These are phyloP conservation scores for Todus mexicanus DNA, from an alignment of 2,797 vertebrate genomes.

Conservation along the genomic window DNA sequence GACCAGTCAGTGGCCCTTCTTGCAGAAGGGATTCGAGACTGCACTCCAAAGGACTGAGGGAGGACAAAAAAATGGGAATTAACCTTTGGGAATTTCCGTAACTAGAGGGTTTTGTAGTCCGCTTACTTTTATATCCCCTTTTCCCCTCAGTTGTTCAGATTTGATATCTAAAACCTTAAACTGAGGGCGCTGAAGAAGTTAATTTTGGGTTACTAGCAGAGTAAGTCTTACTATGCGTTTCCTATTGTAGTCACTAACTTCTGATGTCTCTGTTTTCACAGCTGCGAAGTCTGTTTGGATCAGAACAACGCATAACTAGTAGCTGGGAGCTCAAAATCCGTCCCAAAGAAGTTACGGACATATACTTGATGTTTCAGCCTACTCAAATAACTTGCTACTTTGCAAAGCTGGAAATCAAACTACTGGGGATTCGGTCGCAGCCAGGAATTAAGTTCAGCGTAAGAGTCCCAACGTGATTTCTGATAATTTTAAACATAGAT, in stretches of 20 bases:
- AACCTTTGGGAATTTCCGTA: not conserved
- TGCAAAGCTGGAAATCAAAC: conserved; percentile 97
- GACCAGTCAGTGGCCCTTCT: not conserved
- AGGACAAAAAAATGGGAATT: not conserved
- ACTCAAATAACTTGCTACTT: conserved; percentile 90
- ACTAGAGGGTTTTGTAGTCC: not conserved
- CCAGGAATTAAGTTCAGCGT: conserved; percentile 95
- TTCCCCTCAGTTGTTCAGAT: not conserved
- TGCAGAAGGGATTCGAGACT: not conserved
- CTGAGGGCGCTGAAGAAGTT: not conserved
- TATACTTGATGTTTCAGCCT: conserved; percentile 89
- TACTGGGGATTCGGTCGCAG: conserved; percentile 83
- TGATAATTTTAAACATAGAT: not conserved
- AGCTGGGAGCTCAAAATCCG: conserved; percentile 87
- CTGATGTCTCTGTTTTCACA: conserved; percentile 58
- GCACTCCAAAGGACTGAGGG: not conserved
- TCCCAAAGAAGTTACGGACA: conserved; percentile 85
- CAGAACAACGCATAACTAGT: conserved; percentile 85
- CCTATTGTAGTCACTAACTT: not conserved
- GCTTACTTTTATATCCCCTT: not conserved
- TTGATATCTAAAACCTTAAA: not conserved
- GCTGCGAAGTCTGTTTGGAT: conserved; percentile 92
- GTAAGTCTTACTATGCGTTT: not conserved
- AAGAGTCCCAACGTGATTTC: conserved; percentile 48
- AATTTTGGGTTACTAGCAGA: not conserved